Base-by-base conservation (phyloP, 2,888 invertebrate genomes). In the Drosophila prolongata region DNA sequence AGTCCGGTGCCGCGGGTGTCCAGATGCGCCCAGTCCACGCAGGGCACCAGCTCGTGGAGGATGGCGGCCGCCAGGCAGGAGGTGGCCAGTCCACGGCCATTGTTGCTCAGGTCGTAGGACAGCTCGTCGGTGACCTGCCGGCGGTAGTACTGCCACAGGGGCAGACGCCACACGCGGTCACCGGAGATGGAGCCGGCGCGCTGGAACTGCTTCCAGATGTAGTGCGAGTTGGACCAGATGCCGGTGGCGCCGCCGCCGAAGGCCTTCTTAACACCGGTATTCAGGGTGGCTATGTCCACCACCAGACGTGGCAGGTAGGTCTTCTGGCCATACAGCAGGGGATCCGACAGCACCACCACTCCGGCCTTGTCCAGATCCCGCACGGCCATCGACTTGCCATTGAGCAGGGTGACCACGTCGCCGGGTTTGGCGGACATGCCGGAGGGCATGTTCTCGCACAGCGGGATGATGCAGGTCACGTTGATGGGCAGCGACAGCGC, bases 271-370 rank as follows among this genome's bases (percentile, higher is more conserved):
- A 94, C 93, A 5, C 94, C 94, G 1, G 35, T 60, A 0, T 90
- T 90, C 47, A 92, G 85, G n/a, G 95, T 94, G 8, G 94, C 95
- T 65, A 95, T 91, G 79, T 95, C 94, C 14, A 95, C 82, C 6
- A 95, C 93, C 4, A 93, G 89, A 13, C 92, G 91, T 0, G 94
- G 93, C 49, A 93, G 93, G 71, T 94, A 93, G 90, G 76, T 94
- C 92, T 94, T 94, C 76, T 96, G 94, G 2, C 96, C 96, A 91
- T 97, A 96, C 43, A 95, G 94, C 49, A 97, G 91, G 13, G 96
- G 96, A 92, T 97, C 97, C 1, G 96, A 96, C 77, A 97, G 92
- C 9, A 96, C 94, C 6, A 97, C 93, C n/a, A 97, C 93, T 0
- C 97, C 97, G 72, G 96, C 97, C 40, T 95, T 95, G 80, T 96